These are phyloP conservation scores for Prosapia bicincta DNA, from an alignment of 2,888 invertebrate genomes.

Conservation along the genomic window DNA sequence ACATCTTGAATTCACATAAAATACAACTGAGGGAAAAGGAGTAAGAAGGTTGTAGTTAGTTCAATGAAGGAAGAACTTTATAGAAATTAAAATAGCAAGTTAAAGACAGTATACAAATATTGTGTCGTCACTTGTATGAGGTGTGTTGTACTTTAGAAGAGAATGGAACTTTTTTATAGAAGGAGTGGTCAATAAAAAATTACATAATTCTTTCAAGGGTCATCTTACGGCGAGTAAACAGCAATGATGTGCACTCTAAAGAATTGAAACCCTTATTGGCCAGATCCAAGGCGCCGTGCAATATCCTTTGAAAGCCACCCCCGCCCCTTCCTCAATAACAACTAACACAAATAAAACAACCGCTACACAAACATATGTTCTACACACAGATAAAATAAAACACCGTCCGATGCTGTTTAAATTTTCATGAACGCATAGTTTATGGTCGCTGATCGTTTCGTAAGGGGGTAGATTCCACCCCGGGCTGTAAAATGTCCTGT, in stretches of 20 bases:
- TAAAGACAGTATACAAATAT: not conserved
- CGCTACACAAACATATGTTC: not conserved
- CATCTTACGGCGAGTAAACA: conserved; percentile 4
- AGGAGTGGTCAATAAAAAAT: too few relatives aligned
- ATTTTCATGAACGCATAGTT: conserved; percentile 22
- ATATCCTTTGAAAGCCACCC: not conserved
- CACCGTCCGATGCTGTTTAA: conserved; percentile 9
- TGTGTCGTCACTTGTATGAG: not conserved
- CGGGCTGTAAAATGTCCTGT: not conserved
- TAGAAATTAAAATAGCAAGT: not conserved
- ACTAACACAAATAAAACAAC: not conserved
- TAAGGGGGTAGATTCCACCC: not conserved
- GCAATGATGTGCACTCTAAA: conserved; percentile 24
- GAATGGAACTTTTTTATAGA: not conserved
- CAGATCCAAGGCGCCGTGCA: conserved; percentile 8
- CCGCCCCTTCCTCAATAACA: not conserved
- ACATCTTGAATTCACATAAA: conserved; percentile 9
- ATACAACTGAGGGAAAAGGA: conserved; percentile 9
- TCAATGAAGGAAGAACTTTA: not conserved
- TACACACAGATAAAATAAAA: not conserved
- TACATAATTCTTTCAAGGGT: not conserved
- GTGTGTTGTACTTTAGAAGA: not conserved
- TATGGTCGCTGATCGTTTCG: conserved; percentile 1
- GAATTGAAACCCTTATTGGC: conserved; percentile 20
- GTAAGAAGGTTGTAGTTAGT: conserved; percentile 8